These are phyloP conservation scores for Hemiscyllium ocellatum DNA, from an alignment of 2,113 vertebrate species.

Conservation along the genomic window DNA sequence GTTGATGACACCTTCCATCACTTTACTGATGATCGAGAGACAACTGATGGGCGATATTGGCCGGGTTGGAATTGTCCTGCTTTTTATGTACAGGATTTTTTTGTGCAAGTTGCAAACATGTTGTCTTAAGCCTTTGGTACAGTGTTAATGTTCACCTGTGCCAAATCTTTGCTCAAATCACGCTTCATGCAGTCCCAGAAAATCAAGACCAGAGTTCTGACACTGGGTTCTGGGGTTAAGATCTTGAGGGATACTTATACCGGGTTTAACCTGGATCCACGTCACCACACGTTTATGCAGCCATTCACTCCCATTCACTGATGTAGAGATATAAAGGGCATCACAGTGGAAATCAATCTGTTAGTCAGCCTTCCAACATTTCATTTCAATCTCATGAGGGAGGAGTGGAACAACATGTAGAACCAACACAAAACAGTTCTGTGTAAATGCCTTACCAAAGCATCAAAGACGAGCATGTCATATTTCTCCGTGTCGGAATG, in stretches of 20 bases:
- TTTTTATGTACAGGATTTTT: neutral
- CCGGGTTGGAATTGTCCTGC: too few species aligned
- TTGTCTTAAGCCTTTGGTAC: neutral
- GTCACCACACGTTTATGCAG: neutral
- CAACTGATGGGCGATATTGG: too few species aligned
- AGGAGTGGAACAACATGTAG: neutral
- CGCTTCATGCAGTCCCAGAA: neutral
- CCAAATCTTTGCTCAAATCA: neutral
- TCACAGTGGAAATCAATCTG: neutral
- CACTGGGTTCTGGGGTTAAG: neutral
- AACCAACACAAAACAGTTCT: neutral
- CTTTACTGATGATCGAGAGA: too few species aligned
- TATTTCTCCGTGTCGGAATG: constrained; percentile 85
- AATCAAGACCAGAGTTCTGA: neutral
- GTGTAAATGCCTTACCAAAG: constrained; percentile 71
- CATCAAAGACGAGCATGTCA: constrained; percentile 95
- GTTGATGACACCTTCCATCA: too few species aligned
- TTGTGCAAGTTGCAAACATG: neutral
- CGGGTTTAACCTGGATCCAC: neutral
- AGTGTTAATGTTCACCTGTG: neutral
- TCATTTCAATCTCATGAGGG: neutral
- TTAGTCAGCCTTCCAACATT: neutral
- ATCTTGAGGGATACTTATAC: neutral
- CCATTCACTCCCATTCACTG: neutral
- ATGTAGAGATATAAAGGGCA: neutral